These are phyloP conservation scores for Pungitius pungitius DNA, from an alignment of 2,113 vertebrate species.

Conservation along the genomic window DNA sequence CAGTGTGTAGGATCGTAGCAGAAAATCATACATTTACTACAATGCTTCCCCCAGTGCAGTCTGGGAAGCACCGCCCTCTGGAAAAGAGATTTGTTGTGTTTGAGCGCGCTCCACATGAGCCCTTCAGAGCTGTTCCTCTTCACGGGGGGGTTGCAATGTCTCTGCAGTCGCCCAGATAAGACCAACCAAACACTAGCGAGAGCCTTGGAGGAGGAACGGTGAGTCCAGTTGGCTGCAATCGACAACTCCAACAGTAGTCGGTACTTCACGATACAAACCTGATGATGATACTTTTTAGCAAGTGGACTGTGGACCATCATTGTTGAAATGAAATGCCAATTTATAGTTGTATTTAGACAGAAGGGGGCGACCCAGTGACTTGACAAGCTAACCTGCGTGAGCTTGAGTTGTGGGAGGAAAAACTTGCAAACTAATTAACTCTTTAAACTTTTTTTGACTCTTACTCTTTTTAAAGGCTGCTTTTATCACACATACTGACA, in stretches of 20 bases:
- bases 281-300: not conserved
- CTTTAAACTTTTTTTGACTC: no score
- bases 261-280: not conserved
- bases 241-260: not conserved
- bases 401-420: no score
- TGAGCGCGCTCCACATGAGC: not conserved
- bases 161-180: not conserved
- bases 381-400: no score
- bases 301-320: not conserved
- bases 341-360: not conserved
- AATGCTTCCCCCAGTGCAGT: not conserved
- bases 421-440: no score
- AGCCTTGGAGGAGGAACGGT: not conserved
- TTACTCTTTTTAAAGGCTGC: slow-evolving; percentile 7
- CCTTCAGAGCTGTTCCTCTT: not conserved
- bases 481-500: slow-evolving; percentile 3
- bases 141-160: not conserved
- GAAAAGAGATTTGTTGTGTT: not conserved
- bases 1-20: not conserved
- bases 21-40: not conserved
- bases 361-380: not conserved
- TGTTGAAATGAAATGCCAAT: not conserved
- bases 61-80: not conserved
- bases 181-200: not conserved
- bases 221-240: not conserved